These are phyloP conservation scores for Erannis defoliaria DNA, from an alignment of 2,888 invertebrate species.

Conservation along the genomic window DNA sequence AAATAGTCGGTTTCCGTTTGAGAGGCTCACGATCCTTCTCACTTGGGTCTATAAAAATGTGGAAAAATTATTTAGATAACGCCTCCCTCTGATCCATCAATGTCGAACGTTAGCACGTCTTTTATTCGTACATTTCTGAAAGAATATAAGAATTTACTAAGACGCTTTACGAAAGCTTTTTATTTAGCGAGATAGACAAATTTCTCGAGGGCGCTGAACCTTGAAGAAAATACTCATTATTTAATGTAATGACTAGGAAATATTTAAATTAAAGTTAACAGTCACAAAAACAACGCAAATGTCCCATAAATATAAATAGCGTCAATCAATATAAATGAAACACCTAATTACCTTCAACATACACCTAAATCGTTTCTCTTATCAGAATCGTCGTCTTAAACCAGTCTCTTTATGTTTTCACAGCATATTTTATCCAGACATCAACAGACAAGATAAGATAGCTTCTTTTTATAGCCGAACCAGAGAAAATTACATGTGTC, in stretches of 20 bases:
- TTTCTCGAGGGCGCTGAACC: slow-evolving; percentile 13
- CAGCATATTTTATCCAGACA: slow-evolving; percentile 65
- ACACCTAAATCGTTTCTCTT: slow-evolving; percentile 35
- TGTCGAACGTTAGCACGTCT: slow-evolving; percentile 60
- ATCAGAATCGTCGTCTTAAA: slow-evolving; percentile 45
- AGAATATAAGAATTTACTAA: slow-evolving; percentile 32
- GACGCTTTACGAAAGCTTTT: slow-evolving; percentile 22
- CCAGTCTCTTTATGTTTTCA: slow-evolving; percentile 41
- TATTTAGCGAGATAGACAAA: slow-evolving; percentile 16
- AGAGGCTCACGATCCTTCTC: slow-evolving; percentile 65
- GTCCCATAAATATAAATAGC: slow-evolving; percentile 37
- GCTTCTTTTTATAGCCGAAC: slow-evolving; percentile 71
- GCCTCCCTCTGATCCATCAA: slow-evolving; percentile 72
- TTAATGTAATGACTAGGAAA: slow-evolving; percentile 1
- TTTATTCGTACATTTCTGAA: slow-evolving; percentile 35
- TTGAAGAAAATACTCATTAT: slow-evolving; percentile 5
- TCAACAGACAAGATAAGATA: slow-evolving; percentile 69
- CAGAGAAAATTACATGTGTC: slow-evolving; percentile 75
- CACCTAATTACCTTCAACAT: slow-evolving; percentile 38
- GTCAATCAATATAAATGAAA: slow-evolving; percentile 42
- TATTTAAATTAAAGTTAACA: slow-evolving; percentile 4
- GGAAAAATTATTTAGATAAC: slow-evolving; percentile 77
- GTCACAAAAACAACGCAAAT: slow-evolving; percentile 11
- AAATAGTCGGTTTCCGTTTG: slow-evolving; percentile 78
- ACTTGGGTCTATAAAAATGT: slow-evolving; percentile 71